Evolutionary conservation across 2,113 vertebrate species (phyloP).

Genomic region (Perognathus longimembris): DNA sequence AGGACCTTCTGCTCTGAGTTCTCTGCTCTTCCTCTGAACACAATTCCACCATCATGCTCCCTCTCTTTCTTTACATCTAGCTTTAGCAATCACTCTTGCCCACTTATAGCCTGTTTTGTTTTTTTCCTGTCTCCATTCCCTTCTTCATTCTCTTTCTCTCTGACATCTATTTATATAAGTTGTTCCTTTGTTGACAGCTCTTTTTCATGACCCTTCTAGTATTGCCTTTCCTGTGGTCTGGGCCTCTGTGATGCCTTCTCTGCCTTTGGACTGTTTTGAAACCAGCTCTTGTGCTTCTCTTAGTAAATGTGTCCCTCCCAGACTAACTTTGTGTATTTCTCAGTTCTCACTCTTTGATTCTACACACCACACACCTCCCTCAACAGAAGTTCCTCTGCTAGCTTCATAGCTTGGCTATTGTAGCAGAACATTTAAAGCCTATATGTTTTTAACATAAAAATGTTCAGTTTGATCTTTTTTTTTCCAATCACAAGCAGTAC

Average conservation of each 20-base stretch:
- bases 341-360: not conserved
- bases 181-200: not conserved
- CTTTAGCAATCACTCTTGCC: accelerated
- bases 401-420: too few species aligned
- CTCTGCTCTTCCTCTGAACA: too few species aligned
- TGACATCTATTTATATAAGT: not conserved
- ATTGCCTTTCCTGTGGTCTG: not conserved
- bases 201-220: not conserved
- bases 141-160: not conserved
- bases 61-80: not conserved
- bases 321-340: not conserved
- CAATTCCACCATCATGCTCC: accelerated
- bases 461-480: not conserved
- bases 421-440: not conserved
- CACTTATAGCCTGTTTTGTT: too few species aligned
- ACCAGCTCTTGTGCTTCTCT: not conserved
- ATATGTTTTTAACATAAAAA: not conserved
- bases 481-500: not conserved
- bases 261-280: not conserved
- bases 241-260: not conserved
- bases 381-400: accelerated
- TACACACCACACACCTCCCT: accelerated
- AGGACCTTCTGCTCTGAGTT: not conserved
- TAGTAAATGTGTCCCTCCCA: not conserved
- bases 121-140: not conserved